Base-by-base conservation (phyloP, 2,888 invertebrate genomes). In the Priocnemis perturbator region DNA sequence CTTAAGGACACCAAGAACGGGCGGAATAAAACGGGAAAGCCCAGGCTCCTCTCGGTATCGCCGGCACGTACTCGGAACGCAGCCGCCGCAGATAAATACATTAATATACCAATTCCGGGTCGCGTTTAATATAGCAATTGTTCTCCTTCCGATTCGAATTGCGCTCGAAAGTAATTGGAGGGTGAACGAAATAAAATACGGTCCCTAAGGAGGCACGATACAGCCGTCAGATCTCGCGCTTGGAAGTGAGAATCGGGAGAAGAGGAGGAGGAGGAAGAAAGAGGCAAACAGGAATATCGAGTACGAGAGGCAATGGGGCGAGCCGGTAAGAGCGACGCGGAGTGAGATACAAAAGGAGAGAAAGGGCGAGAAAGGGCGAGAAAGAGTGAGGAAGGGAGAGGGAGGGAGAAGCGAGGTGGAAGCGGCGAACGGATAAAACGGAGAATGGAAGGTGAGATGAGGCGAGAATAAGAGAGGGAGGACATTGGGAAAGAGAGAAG, bases 141-240 rank as follows among this genome's bases (percentile, higher is more conserved):
- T 67, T 67, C 67, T 67, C 57, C 67, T 58, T 64, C 67, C 37
- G 37, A 64, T 67, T 67, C 67, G 67, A 67, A 67, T 64, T 64
- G 64, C 75, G 77, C 72, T 72, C 73, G 76, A 74, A 58, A 19
- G 69, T 70, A 76, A 75, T 73, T 68, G 70, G 74, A 67, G 64
- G 53, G 69, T 61, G 69, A 69, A 68, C 68, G 64, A 45, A 67
- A 67, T 60, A 67, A 65, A 73, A 73, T 73, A 73, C 69, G 68
- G 59, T 50, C 64, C 64, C 50, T 61, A 37, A 37, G 37, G 37
- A 66, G 69, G 55, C 53, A 56, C 62, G 63, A 69, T 70, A 76
- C 73, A 74, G 65, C 60, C 69, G 70, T 71, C 69, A 67, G 73
- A 75, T 67, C 63, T 64, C 57, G 60, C 55, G 69, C 64, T 66